A percentile compares a stretch with the other conserved stretches of the same genome.
These are phyloP conservation scores for Drusus annulatus DNA, from an alignment of 1,140 invertebrate genomes.

Conservation along the genomic window DNA sequence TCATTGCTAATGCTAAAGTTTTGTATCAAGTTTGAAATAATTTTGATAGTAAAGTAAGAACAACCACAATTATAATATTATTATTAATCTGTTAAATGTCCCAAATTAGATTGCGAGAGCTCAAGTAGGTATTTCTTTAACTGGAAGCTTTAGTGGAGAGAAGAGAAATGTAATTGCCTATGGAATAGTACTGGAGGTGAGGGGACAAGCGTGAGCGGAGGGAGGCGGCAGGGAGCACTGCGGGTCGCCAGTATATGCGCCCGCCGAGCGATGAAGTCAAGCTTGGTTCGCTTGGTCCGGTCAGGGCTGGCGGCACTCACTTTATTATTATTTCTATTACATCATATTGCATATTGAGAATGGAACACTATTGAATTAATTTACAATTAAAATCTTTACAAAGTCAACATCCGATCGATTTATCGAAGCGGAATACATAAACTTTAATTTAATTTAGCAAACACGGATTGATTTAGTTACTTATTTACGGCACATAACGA, in stretches of 20 bases:
- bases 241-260: not conserved
- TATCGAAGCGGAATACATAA: conserved; percentile 55
- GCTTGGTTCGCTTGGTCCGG: not conserved
- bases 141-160: conserved; percentile 9
- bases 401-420: conserved; percentile 56
- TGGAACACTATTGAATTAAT: conserved; percentile 58
- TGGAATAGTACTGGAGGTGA: too few relatives aligned
- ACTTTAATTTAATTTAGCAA: conserved; percentile 56
- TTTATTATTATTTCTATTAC: conserved; percentile 43
- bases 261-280: not conserved
- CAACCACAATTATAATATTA: too few relatives aligned
- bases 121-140: conserved; percentile 27
- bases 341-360: conserved; percentile 57
- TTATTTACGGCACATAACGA: conserved; percentile 57
- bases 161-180: not conserved
- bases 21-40: conserved; percentile 5
- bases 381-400: conserved; percentile 56
- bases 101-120: not conserved
- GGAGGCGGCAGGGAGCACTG: not conserved
- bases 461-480: conserved; percentile 54
- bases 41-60: too few relatives aligned
- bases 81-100: not conserved
- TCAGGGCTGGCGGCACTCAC: conserved; percentile 26
- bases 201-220: not conserved
- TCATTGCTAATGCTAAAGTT: not conserved